These are phyloP conservation scores for Meloidogyne hapla DNA, from an alignment of 1,140 invertebrate genomes.

Conservation along the genomic window DNA sequence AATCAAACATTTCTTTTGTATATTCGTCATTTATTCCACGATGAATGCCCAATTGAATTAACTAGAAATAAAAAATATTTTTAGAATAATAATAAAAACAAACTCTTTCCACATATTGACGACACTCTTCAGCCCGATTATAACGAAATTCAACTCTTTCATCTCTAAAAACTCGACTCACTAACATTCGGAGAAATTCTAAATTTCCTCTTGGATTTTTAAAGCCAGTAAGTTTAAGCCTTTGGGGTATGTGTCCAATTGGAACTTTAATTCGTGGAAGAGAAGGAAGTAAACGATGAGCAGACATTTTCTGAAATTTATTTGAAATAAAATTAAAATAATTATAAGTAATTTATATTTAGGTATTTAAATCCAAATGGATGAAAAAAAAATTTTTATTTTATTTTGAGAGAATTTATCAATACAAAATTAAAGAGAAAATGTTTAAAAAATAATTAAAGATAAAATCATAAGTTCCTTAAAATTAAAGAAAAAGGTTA, in stretches of 20 bases:
- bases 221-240: slow-evolving; percentile 47
- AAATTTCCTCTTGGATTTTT: slow-evolving; percentile 28
- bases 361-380: no score
- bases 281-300: slow-evolving; percentile 32
- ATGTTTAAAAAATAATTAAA: no score
- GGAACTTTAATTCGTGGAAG: slow-evolving; percentile 49
- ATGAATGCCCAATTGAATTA: slow-evolving; percentile 55
- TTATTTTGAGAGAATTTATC: no score
- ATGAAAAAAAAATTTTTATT: no score
- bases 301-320: not conserved
- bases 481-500: no score
- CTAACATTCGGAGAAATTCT: slow-evolving; percentile 48
- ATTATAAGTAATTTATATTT: no score
- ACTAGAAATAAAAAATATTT: slow-evolving; percentile 31
- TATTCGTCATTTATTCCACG: slow-evolving; percentile 50
- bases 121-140: slow-evolving; percentile 55
- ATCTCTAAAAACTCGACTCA: slow-evolving; percentile 52
- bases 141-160: slow-evolving; percentile 53
- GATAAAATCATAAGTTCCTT: no score
- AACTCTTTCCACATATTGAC: slow-evolving; percentile 55
- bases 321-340: not conserved
- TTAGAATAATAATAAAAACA: not conserved
- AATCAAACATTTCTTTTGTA: slow-evolving; percentile 55
- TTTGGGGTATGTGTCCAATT: slow-evolving; percentile 56
- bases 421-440: no score